phyloP scores from a whole-genome alignment of 1,140 invertebrate species.

The Apis laboriosa region DNA sequence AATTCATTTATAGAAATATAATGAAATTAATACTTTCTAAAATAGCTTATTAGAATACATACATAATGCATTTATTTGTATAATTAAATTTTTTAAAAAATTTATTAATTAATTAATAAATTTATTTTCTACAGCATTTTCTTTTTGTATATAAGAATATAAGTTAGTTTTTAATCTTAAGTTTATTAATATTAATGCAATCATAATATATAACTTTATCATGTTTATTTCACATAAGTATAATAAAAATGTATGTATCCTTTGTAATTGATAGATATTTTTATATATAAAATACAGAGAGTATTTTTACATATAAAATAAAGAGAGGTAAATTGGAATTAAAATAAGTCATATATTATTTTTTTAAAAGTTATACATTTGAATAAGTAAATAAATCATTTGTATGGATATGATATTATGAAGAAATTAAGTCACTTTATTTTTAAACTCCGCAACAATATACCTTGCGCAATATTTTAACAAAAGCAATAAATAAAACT shows the following conservation, averaged over 20 bases:
- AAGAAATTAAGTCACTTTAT: constrained; percentile 52
- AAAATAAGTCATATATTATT: constrained; percentile 44
- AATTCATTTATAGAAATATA: neutral
- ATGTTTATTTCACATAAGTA: constrained; percentile 20
- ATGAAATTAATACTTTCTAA: neutral
- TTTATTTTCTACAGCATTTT: constrained; percentile 53
- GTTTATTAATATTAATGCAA: constrained; percentile 52
- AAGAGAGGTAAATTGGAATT: constrained; percentile 36
- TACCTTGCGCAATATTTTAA: constrained; percentile 19
- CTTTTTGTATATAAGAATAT: constrained; percentile 55
- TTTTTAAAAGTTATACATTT: constrained; percentile 28
- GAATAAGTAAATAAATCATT: constrained; percentile 41
- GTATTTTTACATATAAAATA: constrained; percentile 56
- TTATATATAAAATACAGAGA: no score
- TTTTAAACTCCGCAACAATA: constrained; percentile 22
- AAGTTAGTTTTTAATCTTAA: constrained; percentile 53
- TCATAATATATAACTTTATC: constrained; percentile 38
- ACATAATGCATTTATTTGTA: constrained; percentile 60
- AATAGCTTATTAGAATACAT: constrained; percentile 3
- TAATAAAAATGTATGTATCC: constrained; percentile 48
- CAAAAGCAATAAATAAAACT: constrained; percentile 20
- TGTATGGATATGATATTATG: constrained; percentile 22
- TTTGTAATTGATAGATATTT: constrained; percentile 47
- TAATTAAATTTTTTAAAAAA: no score
- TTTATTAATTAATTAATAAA: no score